Conservation (phyloP, 2,113 vertebrate species). For the Sinocyclocheilus anophthalmus region DNA sequence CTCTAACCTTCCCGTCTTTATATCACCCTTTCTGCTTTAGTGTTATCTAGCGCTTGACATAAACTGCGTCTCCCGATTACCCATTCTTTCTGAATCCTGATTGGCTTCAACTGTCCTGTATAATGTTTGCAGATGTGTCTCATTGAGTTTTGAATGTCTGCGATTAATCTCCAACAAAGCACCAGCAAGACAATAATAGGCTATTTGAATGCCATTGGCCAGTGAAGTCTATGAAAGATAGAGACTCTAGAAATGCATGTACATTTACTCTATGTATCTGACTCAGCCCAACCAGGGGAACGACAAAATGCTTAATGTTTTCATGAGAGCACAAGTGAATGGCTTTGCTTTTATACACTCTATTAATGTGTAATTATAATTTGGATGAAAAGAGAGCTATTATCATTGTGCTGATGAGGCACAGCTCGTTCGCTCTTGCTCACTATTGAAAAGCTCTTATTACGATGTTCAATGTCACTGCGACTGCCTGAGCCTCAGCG, state of each 20-base stretch:
- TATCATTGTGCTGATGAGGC: slow-evolving; percentile 25
- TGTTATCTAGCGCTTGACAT: neutral
- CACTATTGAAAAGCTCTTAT: slow-evolving; percentile 38
- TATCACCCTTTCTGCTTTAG: neutral
- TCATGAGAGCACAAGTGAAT: slow-evolving; percentile 25
- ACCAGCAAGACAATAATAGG: slow-evolving; percentile 25
- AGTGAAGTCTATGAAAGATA: slow-evolving; percentile 21
- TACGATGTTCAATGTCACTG: slow-evolving; percentile 15
- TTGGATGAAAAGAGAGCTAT: slow-evolving; percentile 36
- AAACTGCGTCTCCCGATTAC: neutral
- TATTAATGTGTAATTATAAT: slow-evolving; percentile 50
- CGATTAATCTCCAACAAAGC: slow-evolving; percentile 34
- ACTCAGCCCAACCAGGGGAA: slow-evolving; percentile 19
- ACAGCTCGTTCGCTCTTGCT: neutral
- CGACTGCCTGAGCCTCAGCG: slow-evolving; percentile 1
- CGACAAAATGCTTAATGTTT: slow-evolving; percentile 35
- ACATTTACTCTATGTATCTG: slow-evolving; percentile 20
- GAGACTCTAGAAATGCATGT: neutral
- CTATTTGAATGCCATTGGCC: slow-evolving; percentile 18
- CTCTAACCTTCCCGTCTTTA: neutral
- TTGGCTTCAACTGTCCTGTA: slow-evolving; percentile 3
- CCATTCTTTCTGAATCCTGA: slow-evolving; percentile 14
- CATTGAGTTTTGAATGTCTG: slow-evolving; percentile 40
- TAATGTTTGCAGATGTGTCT: slow-evolving; percentile 40
- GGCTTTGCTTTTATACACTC: slow-evolving; percentile 40